phyloP scores from a whole-genome alignment of 2,888 invertebrate species.

The Alsophila aescularia region DNA sequence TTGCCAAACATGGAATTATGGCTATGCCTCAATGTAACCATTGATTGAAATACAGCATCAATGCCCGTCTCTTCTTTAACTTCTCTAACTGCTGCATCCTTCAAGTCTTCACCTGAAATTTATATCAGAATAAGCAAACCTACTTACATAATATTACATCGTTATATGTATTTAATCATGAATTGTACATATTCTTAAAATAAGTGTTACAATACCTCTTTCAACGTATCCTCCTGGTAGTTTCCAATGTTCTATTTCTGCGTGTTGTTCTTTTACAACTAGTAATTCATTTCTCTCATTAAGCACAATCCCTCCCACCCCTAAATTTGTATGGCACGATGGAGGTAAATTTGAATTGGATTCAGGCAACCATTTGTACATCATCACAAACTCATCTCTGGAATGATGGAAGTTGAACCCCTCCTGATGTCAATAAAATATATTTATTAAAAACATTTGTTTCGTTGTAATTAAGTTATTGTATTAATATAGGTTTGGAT shows the following conservation, averaged over 20 bases:
- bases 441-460: no score
- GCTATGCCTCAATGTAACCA: slow-evolving; percentile 91
- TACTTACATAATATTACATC: no score
- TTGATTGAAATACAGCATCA: slow-evolving; percentile 88
- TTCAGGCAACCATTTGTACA: slow-evolving; percentile 91
- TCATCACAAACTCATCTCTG: slow-evolving; percentile 89
- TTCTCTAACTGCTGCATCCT: slow-evolving; percentile 93
- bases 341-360: slow-evolving; percentile 86
- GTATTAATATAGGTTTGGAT: no score
- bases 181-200: not conserved
- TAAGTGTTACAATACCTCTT: slow-evolving; percentile 83
- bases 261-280: slow-evolving; percentile 90
- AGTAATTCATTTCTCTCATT: slow-evolving; percentile 91
- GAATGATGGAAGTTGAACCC: slow-evolving; percentile 96
- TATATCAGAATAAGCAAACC: not conserved
- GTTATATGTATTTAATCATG: not conserved
- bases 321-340: slow-evolving; percentile 91
- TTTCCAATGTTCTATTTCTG: slow-evolving; percentile 89
- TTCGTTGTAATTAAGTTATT: no score
- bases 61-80: slow-evolving; percentile 96
- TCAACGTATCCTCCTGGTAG: slow-evolving; percentile 96
- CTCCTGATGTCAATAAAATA: slow-evolving; percentile 70
- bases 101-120: slow-evolving; percentile 90
- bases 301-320: slow-evolving; percentile 94
- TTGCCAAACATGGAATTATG: slow-evolving; percentile 91